These are phyloP conservation scores for Zonotrichia leucophrys DNA, from an alignment of 2,113 vertebrate genomes.

Conservation along the genomic window DNA sequence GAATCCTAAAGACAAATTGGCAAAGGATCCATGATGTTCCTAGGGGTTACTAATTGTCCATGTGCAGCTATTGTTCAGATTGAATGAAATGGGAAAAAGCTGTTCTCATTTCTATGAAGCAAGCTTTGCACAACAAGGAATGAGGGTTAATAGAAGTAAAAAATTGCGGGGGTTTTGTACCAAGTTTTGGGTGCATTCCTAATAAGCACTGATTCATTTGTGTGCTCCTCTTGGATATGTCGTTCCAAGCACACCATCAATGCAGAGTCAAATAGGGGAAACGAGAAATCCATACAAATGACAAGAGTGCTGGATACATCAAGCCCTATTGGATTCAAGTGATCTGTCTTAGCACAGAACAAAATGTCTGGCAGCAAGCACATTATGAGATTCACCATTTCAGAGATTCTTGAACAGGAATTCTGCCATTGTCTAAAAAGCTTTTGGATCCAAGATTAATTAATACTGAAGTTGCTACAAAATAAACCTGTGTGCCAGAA, in stretches of 20 bases:
- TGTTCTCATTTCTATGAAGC: not conserved
- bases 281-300: not conserved
- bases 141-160: not conserved
- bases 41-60: not conserved
- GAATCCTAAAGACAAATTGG: not conserved
- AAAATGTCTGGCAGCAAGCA: not conserved
- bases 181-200: not conserved
- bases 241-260: not conserved
- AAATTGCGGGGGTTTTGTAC: fast-evolving
- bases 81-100: not conserved
- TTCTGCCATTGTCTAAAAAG: not conserved
- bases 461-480: not conserved
- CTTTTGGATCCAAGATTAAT: not conserved
- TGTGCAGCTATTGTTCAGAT: not conserved
- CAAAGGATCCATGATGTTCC: not conserved
- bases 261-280: not conserved
- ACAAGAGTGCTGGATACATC: not conserved
- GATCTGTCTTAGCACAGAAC: not conserved
- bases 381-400: not conserved
- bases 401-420: not conserved
- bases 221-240: not conserved
- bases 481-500: not conserved
- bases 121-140: not conserved
- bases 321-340: not conserved
- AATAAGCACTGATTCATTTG: not conserved